A percentile compares a stretch with the other conserved stretches of the same genome.
These are phyloP conservation scores for Nerophis lumbriciformis DNA, from an alignment of 2,113 vertebrate species.

Conservation along the genomic window DNA sequence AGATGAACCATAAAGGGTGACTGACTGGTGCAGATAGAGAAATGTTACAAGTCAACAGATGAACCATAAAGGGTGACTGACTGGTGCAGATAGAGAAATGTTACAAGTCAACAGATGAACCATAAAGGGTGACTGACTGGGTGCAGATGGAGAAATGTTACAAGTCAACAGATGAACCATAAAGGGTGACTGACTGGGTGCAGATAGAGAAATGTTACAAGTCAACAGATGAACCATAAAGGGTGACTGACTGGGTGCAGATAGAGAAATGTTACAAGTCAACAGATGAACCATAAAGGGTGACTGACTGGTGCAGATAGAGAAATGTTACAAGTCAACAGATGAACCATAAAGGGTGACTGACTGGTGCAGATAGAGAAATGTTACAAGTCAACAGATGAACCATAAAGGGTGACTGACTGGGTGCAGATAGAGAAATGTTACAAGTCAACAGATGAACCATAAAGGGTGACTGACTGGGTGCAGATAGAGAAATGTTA, in stretches of 20 bases:
- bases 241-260: slow-evolving; percentile 75
- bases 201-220: slow-evolving; percentile 10
- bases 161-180: neutral
- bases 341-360: too few species aligned
- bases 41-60: neutral
- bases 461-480: slow-evolving; percentile 82
- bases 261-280: slow-evolving; percentile 8
- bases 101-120: neutral
- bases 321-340: neutral
- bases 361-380: slow-evolving; percentile 57
- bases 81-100: slow-evolving; percentile 56
- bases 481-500: slow-evolving; percentile 24
- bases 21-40: slow-evolving; percentile 60
- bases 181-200: slow-evolving; percentile 79
- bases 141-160: slow-evolving; percentile 24
- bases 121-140: slow-evolving; percentile 82
- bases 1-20: too few species aligned
- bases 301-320: slow-evolving; percentile 71
- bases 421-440: slow-evolving; percentile 46
- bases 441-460: neutral
- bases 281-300: too few species aligned
- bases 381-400: neutral
- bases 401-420: too few species aligned
- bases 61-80: too few species aligned
- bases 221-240: too few species aligned